A percentile compares a stretch with the other conserved stretches of the same genome.
These are phyloP conservation scores for Cynopterus brachyotis DNA, from an alignment of 2,113 vertebrate genomes.

Conservation along the genomic window DNA sequence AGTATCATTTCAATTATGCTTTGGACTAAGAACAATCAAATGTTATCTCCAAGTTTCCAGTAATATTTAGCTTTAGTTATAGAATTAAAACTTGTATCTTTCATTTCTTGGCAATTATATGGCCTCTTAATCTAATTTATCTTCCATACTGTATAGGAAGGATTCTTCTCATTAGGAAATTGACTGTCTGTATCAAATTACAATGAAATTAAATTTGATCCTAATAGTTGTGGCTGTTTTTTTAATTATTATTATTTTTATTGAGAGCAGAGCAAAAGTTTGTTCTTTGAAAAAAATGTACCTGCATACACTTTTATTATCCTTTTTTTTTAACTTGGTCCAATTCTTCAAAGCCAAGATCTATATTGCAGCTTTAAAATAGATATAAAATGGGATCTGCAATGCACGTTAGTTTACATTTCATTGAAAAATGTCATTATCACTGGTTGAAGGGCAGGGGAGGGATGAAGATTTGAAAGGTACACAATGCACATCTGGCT, in stretches of 20 bases:
- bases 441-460: neutral
- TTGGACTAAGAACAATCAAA: neutral
- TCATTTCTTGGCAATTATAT: neutral
- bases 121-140: neutral
- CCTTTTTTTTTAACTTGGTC: neutral
- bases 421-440: neutral
- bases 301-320: neutral
- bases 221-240: neutral
- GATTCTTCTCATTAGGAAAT: constrained; percentile 7
- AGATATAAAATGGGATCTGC: neutral
- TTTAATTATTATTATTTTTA: neutral
- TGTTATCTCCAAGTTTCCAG: neutral
- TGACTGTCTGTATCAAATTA: neutral
- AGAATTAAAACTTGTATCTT: constrained; percentile 16
- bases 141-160: neutral
- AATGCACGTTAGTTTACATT: neutral
- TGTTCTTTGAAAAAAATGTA: neutral
- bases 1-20: neutral
- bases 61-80: constrained; percentile 36
- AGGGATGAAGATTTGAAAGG: neutral
- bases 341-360: neutral
- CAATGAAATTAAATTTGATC: neutral
- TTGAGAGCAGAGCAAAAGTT: neutral
- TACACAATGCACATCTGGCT: neutral
- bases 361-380: neutral